Percentiles rank a stretch among this genome's conserved stretches.
Conservation (phyloP, 2,113 vertebrate species). For the Pseudopipra pipra region DNA sequence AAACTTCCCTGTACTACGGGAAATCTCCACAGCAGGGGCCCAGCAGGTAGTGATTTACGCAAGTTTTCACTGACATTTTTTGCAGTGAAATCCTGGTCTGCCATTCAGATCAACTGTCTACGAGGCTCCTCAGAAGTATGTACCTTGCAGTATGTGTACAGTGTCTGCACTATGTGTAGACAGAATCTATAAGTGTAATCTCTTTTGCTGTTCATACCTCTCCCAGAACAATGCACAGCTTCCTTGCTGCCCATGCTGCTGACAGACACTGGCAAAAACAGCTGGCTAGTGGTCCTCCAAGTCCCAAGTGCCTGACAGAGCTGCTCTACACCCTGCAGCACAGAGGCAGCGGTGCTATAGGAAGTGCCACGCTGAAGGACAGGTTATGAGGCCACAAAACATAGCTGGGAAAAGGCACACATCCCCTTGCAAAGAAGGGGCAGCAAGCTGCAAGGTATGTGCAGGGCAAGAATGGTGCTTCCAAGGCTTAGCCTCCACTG, state of each 20-base stretch:
- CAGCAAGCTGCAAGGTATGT: background rate
- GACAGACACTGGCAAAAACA: background rate
- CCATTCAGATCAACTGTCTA: background rate
- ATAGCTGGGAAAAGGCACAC: background rate
- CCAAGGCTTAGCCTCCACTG: background rate
- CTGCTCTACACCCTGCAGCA: background rate
- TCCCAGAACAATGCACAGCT: background rate
- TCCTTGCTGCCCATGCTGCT: background rate
- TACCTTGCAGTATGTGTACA: background rate
- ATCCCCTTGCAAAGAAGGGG: background rate
- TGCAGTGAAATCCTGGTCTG: background rate
- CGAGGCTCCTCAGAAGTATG: background rate
- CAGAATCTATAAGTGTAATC: background rate
- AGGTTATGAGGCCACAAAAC: background rate
- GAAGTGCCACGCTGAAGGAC: background rate
- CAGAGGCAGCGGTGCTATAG: background rate
- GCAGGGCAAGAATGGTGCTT: rapidly evolving
- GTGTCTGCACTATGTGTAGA: background rate
- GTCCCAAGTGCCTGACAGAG: background rate
- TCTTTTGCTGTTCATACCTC: background rate
- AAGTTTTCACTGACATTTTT: background rate
- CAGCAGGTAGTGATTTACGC: background rate
- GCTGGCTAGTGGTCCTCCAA: background rate
- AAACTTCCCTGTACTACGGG: background rate
- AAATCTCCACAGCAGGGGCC: background rate